Base-by-base conservation (phyloP, 2,113 vertebrate genomes). In the Narcine bancroftii region DNA sequence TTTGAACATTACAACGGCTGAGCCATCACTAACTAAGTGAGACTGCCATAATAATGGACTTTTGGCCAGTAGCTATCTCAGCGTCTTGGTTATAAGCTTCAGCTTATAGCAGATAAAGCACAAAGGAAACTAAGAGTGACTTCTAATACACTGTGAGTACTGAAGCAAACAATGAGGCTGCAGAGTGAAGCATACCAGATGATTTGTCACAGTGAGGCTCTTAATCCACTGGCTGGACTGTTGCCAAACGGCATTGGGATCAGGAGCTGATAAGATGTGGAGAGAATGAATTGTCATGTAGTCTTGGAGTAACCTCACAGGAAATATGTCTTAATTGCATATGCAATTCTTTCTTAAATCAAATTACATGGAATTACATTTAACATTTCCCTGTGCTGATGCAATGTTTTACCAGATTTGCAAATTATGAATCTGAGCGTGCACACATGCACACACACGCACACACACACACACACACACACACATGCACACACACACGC, bases 81-180 rank as follows among this genome's bases (percentile, higher is more conserved):
- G 53, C 36, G 45, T 66, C 63, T 91, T 17, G 89, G 89, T 47
- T 69, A 45, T 91, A 42, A 45, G 21, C 24, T 42, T 69, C 89
- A 45, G 89, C 42, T 91, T 69, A 45, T 47, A 91, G 19, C 39
- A 91, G 89, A 91, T 91, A 91, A 91, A 91, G 26, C 89, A 91
- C 89, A 91, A 66, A 69, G 39, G 89, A 87, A 87, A 47, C 26
- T 2, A 47, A 69, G 39, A 45, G 89, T 91, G 89, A 91, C 89
- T 66, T 91, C 89, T 69, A 69, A 91, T 91, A 69, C 89, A 45
- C 60, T 91, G 63, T 47, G 89, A 91, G 42, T 42, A 47, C n/a
- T 91, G 89, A 91, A 91, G 89, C 63, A 91, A 91, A 91, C 89
- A 69, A 91, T 91, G 63, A 69, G 65, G 42, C 63, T 33, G 89